Evolutionary conservation across 2,888 invertebrate genomes (phyloP), one percentile per base, ranked within the genome.

Genomic region (Hypomecis atomaria): DNA sequence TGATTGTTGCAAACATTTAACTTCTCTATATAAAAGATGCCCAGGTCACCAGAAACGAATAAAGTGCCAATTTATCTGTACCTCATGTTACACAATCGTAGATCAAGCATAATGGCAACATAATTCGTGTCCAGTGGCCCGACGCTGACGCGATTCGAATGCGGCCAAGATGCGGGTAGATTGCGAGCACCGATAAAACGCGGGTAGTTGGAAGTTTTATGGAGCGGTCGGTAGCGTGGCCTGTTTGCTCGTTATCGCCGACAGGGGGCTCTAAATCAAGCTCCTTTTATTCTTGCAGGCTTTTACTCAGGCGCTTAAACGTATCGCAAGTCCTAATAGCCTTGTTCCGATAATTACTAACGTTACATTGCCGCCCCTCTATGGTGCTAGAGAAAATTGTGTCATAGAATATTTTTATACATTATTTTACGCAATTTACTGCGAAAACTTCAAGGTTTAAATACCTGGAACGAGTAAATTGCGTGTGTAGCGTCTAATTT

Each of bases 201-300:
- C 81, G 84, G 86, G 84, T 87, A 86, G 86, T 86, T 81, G 82
- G 76, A 82, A 85, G 84, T 87, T 89, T 90, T 89, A 90, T 89
- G 83, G 83, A 82, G 82, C 80, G 83, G 79, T 82, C 85, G 82
- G 84, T 85, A 81, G 85, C 83, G 78, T 77, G 80, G 84, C 82
- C 83, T 84, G 88, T 84, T 86, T 85, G 80, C 85, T 83, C 86
- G 88, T 89, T 91, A 91, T 91, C 91, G 86, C 82, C 84, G 82
- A 78, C 84, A 76, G 78, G 85, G 81, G 83, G 85, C 85, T 80
- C 83, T 89, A 88, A 90, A 90, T 90, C 90, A 90, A 85, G 71
- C 79, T 78, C 82, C 83, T 85, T 87, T 84, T 88, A 85, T 89
- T 86, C 87, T 82, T 83, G 81, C 84, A 85, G 81, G 81, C 82